phyloP scores from a whole-genome alignment of 2,888 invertebrate species.

The Parascotia fuliginaria region DNA sequence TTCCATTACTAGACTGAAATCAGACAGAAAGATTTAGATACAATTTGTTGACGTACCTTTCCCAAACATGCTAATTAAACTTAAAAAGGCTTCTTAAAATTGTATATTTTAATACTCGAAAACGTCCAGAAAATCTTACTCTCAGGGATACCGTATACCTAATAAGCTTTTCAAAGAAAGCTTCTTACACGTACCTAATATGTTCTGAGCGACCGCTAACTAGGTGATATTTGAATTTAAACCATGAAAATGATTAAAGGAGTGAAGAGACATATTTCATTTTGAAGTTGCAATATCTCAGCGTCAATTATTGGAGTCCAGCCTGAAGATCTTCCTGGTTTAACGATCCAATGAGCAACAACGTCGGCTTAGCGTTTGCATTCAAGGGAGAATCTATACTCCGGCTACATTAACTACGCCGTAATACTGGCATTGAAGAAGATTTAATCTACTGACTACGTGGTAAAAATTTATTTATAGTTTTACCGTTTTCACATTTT shows the following conservation, averaged over 20 bases:
- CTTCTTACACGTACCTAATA: not conserved
- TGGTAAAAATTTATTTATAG: too few species aligned
- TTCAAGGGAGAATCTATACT: constrained; percentile 34
- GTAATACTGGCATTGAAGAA: not conserved
- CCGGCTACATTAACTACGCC: constrained; percentile 10
- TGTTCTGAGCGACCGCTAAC: too few species aligned
- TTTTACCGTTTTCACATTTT: too few species aligned
- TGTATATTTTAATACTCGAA: too few species aligned
- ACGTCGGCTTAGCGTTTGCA: constrained; percentile 15
- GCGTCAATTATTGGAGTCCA: constrained; percentile 42
- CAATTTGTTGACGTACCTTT: too few species aligned
- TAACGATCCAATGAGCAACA: constrained; percentile 30
- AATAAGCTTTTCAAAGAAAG: not conserved
- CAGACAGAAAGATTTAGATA: too few species aligned
- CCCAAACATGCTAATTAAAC: too few species aligned
- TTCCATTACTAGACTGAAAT: too few species aligned
- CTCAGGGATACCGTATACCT: too few species aligned
- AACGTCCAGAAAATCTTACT: too few species aligned
- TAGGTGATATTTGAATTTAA: constrained; percentile 16
- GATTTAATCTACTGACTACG: not conserved
- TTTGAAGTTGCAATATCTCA: constrained; percentile 20
- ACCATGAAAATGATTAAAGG: constrained; percentile 11
- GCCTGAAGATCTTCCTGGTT: constrained; percentile 23
- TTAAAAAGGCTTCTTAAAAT: too few species aligned
- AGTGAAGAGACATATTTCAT: constrained; percentile 11